Conservation (phyloP, 2,797 vertebrate genomes). For the Xenentodon cancila region DNA sequence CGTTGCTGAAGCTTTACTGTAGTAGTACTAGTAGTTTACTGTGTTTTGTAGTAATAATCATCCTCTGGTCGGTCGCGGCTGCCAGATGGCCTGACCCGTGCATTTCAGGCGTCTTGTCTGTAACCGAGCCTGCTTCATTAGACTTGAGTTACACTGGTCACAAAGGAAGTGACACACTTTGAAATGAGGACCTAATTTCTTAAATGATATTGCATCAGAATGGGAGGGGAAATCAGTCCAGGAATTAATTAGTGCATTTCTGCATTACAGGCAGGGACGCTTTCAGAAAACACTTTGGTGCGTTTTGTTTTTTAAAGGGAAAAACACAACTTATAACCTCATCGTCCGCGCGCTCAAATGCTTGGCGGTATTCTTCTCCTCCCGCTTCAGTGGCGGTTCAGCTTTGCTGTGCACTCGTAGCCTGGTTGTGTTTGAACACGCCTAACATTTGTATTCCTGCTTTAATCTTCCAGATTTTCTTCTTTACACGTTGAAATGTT, state of each 20-base stretch:
- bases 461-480: too few species aligned
- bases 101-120: conserved; percentile 12
- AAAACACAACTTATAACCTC: too few species aligned
- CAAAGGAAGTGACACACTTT: conserved; percentile 76
- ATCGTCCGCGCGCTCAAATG: too few species aligned
- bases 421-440: too few species aligned
- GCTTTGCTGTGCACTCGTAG: too few species aligned
- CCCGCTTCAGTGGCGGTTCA: too few species aligned
- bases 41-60: neutral
- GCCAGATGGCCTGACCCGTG: conserved; percentile 24
- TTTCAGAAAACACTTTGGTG: neutral
- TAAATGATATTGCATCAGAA: conserved; percentile 42
- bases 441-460: too few species aligned
- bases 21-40: too few species aligned
- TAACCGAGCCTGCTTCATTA: conserved; percentile 30
- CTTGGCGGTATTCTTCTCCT: too few species aligned
- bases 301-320: neutral
- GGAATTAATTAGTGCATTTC: neutral
- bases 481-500: too few species aligned
- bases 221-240: conserved; percentile 3
- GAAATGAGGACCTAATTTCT: conserved; percentile 64
- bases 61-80: neutral
- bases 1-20: too few species aligned
- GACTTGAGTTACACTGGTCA: conserved; percentile 54
- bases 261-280: neutral